Conservation (phyloP, 2,888 invertebrate genomes). For the Peribatodes rhomboidaria region DNA sequence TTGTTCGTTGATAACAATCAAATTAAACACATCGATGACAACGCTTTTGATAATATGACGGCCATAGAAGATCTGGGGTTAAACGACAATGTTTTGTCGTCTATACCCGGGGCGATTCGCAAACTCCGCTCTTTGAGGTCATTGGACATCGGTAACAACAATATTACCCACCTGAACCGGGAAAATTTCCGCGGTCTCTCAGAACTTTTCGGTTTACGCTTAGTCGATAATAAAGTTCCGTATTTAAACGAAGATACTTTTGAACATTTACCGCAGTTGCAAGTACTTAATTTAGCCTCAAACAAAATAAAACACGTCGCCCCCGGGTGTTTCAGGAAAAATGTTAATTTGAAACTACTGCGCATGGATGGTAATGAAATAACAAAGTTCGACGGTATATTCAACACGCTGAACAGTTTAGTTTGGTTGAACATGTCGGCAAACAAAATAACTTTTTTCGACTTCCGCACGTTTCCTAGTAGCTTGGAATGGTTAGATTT, state of each 20-base stretch:
- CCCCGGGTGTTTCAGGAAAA: conserved; percentile 90
- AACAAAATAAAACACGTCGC: conserved; percentile 92
- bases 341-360: conserved; percentile 90
- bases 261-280: conserved; percentile 90
- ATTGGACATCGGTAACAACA: conserved; percentile 93
- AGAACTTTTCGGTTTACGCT: conserved; percentile 91
- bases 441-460: conserved; percentile 91
- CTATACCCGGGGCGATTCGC: conserved; percentile 89
- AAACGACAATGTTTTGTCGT: conserved; percentile 89
- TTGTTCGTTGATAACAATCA: conserved; percentile 91
- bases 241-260: conserved; percentile 92
- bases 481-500: conserved; percentile 93
- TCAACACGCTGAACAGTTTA: conserved; percentile 89
- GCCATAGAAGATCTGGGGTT: conserved; percentile 91
- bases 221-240: conserved; percentile 93
- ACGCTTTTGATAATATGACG: conserved; percentile 92
- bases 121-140: conserved; percentile 90
- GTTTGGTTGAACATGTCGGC: conserved; percentile 93
- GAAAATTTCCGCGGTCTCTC: conserved; percentile 91
- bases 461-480: conserved; percentile 91
- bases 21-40: conserved; percentile 89
- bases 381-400: conserved; percentile 89
- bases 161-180: conserved; percentile 90
- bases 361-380: conserved; percentile 93
- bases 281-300: conserved; percentile 92